These are phyloP conservation scores for Genyomyrus donnyi DNA, from an alignment of 2,113 vertebrate genomes.

Conservation along the genomic window DNA sequence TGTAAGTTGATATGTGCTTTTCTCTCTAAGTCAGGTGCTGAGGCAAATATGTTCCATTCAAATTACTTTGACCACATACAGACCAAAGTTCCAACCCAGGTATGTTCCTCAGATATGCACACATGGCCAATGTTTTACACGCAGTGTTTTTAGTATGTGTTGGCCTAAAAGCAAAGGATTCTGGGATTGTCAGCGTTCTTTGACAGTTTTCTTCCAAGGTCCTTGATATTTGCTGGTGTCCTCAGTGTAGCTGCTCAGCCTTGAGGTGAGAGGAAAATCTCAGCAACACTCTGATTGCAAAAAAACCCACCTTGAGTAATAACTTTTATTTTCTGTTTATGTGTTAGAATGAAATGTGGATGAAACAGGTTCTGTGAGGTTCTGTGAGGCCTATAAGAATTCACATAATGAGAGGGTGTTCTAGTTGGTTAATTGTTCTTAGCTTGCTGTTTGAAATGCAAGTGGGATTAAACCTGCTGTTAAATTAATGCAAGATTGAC, in stretches of 20 bases:
- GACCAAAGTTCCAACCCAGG: background rate
- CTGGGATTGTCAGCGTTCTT: background rate
- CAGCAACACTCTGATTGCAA: background rate
- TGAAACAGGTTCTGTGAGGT: background rate
- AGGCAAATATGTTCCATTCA: background rate
- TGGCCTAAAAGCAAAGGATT: background rate
- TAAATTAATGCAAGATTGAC: constrained; percentile 7
- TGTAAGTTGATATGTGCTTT: background rate
- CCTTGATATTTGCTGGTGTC: background rate
- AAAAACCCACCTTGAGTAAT: background rate
- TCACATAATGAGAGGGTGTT: background rate
- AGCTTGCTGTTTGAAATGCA: constrained; percentile 9
- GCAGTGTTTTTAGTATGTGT: background rate
- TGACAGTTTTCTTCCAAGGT: background rate
- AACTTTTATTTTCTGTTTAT: background rate
- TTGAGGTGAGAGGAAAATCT: background rate
- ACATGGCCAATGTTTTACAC: background rate
- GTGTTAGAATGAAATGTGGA: background rate
- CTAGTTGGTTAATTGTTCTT: background rate
- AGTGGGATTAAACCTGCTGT: constrained; percentile 9
- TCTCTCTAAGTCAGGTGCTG: background rate
- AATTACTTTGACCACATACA: background rate
- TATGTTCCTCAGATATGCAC: background rate
- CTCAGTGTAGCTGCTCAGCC: background rate
- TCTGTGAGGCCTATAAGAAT: constrained; percentile 6